Base-by-base conservation (phyloP, 2,888 invertebrate species). In the Himalopsyche japonica region DNA sequence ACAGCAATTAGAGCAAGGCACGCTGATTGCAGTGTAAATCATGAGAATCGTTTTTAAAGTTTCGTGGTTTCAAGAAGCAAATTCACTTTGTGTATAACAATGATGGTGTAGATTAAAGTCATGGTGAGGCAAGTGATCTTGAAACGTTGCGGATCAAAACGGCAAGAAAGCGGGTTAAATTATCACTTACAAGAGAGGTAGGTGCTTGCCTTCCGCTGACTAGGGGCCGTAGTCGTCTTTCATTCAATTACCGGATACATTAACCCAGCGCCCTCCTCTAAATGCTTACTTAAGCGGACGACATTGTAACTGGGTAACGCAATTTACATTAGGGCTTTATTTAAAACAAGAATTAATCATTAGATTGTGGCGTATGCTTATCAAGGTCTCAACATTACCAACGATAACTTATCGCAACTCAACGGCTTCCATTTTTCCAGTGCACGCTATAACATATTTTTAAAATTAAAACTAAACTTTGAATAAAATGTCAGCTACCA, bases 211-310 rank as follows among this genome's bases (percentile, higher is more conserved):
- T 70, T 70, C 27, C 15, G 70, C 70, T 12, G 70, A 15, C 70
- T 27, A 70, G 30, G 70, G 70, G 1, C 70, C 70, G 10, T 15
- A 43, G 43, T 70, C 70, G 27, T 70, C 70, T 70, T 70, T 70
- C 70, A 70, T 70, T 70, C 70, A 70, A 70, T 70, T 70, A 70
- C 70, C 70, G 70, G 70, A 70, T 70, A 70, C 70, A 70, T 70
- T 70, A 70, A 30, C 30, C 30, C 30, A 0, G 27, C 27, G 20
- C 70, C 10, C 70, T 27, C 70, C 27, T 27, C 70, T 70, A 3
- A 70, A 70, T 70, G 27, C 70, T 70, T 70, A 30, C 70, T 64
- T 24, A 27, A 70, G 70, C 24, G 70, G 70, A 27, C 70, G 70
- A 70, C 70, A 70, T 70, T 30, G 70, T 70, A 70, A 27, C 27